Conservation (phyloP, 2,888 invertebrate species). For the Apamea epomidion region DNA sequence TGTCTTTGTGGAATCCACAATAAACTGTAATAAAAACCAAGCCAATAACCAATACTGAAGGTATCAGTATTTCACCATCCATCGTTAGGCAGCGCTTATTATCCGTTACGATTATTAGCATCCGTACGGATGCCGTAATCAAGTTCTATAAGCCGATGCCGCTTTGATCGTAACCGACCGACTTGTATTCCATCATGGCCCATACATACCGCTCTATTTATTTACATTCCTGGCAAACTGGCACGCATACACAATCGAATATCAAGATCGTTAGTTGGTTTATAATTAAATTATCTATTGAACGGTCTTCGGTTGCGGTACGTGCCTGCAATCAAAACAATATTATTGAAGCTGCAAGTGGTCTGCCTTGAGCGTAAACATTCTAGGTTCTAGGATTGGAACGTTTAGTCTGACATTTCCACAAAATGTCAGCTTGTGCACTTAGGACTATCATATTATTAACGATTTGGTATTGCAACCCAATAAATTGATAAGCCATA, state of each 20-base stretch:
- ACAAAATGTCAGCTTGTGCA: slow-evolving; percentile 70
- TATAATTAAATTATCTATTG: slow-evolving; percentile 57
- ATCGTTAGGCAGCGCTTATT: slow-evolving; percentile 34
- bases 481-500: slow-evolving; percentile 23
- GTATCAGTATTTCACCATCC: slow-evolving; percentile 28
- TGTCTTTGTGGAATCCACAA: background rate
- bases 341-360: slow-evolving; percentile 68
- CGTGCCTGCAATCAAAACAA: slow-evolving; percentile 69
- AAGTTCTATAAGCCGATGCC: slow-evolving; percentile 49
- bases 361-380: slow-evolving; percentile 75
- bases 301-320: slow-evolving; percentile 40
- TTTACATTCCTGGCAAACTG: slow-evolving; percentile 57
- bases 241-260: slow-evolving; percentile 48
- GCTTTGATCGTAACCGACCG: slow-evolving; percentile 54
- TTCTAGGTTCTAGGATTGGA: slow-evolving; percentile 71
- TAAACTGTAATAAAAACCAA: background rate
- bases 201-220: slow-evolving; percentile 48
- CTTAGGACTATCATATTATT: slow-evolving; percentile 34
- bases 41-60: slow-evolving; percentile 10
- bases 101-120: slow-evolving; percentile 46
- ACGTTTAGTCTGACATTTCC: slow-evolving; percentile 69
- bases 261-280: slow-evolving; percentile 47
- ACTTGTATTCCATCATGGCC: slow-evolving; percentile 41
- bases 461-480: slow-evolving; percentile 24
- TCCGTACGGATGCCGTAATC: slow-evolving; percentile 59